Conservation (phyloP, 2,888 invertebrate genomes). For the Troides oblongomaculatus region DNA sequence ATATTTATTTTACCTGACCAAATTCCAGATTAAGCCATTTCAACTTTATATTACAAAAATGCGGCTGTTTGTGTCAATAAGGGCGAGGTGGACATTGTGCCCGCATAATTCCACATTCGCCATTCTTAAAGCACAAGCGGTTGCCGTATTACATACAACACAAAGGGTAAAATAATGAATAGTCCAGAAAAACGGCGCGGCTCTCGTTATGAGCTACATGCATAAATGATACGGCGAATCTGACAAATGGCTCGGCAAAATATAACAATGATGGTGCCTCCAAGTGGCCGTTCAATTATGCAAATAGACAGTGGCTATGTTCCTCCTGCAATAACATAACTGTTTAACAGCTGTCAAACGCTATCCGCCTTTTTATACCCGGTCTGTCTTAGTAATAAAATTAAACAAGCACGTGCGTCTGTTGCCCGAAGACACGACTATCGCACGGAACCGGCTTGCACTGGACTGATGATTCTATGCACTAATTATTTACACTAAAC, state of each 20-base stretch:
- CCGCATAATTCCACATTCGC: slow-evolving; percentile 54
- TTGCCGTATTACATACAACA: slow-evolving; percentile 65
- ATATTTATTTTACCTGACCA: slow-evolving; percentile 66
- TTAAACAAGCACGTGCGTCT: slow-evolving; percentile 63
- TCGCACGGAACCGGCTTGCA: too few species aligned
- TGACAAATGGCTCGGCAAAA: slow-evolving; percentile 79
- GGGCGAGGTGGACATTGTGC: slow-evolving; percentile 55
- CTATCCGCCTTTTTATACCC: slow-evolving; percentile 58
- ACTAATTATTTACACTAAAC: too few species aligned
- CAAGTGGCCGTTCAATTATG: slow-evolving; percentile 81
- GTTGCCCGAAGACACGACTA: background rate
- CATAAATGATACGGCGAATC: slow-evolving; percentile 79
- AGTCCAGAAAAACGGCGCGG: slow-evolving; percentile 71
- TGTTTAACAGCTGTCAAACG: slow-evolving; percentile 78
- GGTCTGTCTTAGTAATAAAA: slow-evolving; percentile 69
- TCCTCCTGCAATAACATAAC: slow-evolving; percentile 77
- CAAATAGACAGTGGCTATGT: slow-evolving; percentile 74
- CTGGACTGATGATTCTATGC: too few species aligned
- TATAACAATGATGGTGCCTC: slow-evolving; percentile 78
- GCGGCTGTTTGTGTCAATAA: slow-evolving; percentile 63
- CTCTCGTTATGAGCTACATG: slow-evolving; percentile 75
- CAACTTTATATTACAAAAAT: slow-evolving; percentile 65
- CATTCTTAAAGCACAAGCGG: slow-evolving; percentile 60
- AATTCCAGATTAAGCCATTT: slow-evolving; percentile 67
- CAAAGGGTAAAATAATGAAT: slow-evolving; percentile 76